Evolutionary conservation across 2,113 vertebrate species (phyloP).

Genomic region (Xenus cinereus): DNA sequence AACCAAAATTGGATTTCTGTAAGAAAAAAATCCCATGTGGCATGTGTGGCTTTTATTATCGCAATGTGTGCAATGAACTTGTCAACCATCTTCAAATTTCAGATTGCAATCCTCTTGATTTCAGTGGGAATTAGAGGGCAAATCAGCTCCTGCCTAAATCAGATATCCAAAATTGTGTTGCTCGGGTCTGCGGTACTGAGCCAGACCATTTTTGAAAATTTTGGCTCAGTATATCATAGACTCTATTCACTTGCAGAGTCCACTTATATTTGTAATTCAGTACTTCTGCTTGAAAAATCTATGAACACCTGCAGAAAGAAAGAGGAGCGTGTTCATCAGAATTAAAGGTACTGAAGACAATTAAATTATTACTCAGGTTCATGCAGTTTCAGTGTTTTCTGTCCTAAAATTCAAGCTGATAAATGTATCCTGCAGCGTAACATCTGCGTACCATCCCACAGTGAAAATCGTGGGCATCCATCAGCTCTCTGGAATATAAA

Average conservation of each 20-base stretch:
- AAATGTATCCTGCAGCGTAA: not conserved
- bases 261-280: not conserved
- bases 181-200: not conserved
- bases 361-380: not conserved
- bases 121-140: not conserved
- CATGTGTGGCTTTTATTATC: not conserved
- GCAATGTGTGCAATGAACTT: not conserved
- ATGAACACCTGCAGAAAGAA: not conserved
- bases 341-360: not conserved
- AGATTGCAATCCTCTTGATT: not conserved
- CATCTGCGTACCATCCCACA: not conserved
- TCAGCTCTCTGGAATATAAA: not conserved
- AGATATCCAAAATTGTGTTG: not conserved
- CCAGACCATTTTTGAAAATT: not conserved
- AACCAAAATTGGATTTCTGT: not conserved
- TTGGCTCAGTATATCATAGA: not conserved
- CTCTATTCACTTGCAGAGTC: not conserved
- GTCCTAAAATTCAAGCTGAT: not conserved
- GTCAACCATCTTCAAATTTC: not conserved
- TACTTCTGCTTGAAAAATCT: not conserved
- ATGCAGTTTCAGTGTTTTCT: not conserved
- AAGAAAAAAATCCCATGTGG: not conserved
- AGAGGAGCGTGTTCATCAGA: not conserved
- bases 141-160: not conserved
- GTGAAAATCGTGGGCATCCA: not conserved